Evolutionary conservation across 1,140 invertebrate genomes (phyloP).

Genomic region (Bombus confusus): DNA sequence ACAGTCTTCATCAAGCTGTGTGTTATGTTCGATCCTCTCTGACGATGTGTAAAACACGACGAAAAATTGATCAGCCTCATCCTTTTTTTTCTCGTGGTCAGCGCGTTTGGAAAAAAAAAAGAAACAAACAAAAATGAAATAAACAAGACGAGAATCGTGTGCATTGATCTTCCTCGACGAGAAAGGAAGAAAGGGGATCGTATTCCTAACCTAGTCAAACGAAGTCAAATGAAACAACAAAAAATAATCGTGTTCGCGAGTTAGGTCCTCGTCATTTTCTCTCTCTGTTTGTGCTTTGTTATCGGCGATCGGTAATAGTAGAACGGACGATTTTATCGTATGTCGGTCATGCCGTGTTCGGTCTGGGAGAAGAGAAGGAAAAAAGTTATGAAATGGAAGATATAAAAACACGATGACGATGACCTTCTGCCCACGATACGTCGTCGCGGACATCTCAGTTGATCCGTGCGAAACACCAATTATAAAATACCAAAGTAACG

Average conservation of each 20-base stretch:
- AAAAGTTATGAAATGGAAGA: background rate
- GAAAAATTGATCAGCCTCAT: slow-evolving; percentile 21
- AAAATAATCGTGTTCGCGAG: slow-evolving; percentile 33
- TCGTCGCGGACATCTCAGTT: slow-evolving; percentile 31
- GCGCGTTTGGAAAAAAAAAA: slow-evolving; percentile 1
- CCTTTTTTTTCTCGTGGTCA: slow-evolving; percentile 47
- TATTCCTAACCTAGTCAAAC: slow-evolving; percentile 38
- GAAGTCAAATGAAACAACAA: background rate
- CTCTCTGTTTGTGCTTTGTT: slow-evolving; percentile 9
- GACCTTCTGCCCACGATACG: slow-evolving; percentile 42
- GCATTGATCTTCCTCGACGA: background rate
- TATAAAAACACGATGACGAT: slow-evolving; percentile 20
- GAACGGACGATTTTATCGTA: background rate
- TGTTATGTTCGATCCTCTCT: slow-evolving; percentile 21
- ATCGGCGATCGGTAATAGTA: background rate
- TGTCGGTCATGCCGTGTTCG: background rate
- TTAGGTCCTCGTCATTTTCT: slow-evolving; percentile 45
- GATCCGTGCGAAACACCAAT: slow-evolving; percentile 67
- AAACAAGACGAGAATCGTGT: slow-evolving; percentile 3
- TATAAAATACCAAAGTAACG: slow-evolving; percentile 75
- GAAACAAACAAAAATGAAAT: background rate
- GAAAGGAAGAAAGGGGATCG: slow-evolving; percentile 6
- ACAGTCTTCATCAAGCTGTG: slow-evolving; percentile 28
- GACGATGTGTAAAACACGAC: slow-evolving; percentile 37
- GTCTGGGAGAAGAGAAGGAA: background rate